These are phyloP conservation scores for Chiloscyllium punctatum DNA, from an alignment of 2,797 vertebrate species.

Conservation along the genomic window DNA sequence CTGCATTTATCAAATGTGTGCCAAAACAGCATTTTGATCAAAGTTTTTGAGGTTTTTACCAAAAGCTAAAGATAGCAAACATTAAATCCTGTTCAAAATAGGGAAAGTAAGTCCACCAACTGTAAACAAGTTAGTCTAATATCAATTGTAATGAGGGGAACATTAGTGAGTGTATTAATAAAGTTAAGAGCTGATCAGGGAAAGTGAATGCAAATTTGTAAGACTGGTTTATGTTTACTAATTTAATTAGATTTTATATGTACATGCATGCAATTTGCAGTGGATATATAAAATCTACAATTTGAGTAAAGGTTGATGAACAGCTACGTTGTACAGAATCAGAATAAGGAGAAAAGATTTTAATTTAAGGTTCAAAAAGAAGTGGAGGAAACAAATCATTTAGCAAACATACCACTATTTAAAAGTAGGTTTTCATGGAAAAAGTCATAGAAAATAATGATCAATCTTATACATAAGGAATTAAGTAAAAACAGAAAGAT, in stretches of 20 bases:
- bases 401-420: neutral
- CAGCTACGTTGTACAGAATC: neutral
- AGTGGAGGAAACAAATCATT: neutral
- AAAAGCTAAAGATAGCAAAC: neutral
- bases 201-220: neutral
- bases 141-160: neutral
- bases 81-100: neutral
- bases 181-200: neutral
- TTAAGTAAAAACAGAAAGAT: neutral
- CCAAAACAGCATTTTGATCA: neutral
- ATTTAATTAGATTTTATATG: neutral
- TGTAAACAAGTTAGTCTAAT: neutral
- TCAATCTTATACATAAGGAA: neutral
- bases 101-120: neutral
- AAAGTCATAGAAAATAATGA: neutral
- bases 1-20: neutral
- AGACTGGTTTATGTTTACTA: neutral
- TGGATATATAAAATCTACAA: neutral
- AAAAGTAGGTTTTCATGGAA: neutral
- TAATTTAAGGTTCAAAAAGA: neutral
- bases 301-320: neutral
- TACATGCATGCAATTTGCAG: neutral
- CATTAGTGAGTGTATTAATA: neutral
- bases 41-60: neutral
- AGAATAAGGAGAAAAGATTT: neutral